Evolutionary conservation across 2,888 invertebrate genomes (phyloP).

Genomic region (Watsonalla binaria): DNA sequence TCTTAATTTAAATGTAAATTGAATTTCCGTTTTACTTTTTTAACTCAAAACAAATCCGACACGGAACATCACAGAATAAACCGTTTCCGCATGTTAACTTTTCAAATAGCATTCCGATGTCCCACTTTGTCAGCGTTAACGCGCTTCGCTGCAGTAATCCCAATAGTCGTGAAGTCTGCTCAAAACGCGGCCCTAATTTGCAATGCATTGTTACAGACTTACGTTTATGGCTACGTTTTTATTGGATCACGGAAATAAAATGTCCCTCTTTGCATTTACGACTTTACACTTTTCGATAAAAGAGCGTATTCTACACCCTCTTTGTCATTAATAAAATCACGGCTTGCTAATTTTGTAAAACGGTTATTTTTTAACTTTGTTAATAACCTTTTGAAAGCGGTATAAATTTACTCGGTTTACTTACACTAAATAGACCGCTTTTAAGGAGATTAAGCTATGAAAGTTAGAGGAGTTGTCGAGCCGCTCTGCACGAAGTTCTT

Average conservation of each 20-base stretch:
- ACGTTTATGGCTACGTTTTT: no score
- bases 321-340: no score
- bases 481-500: conserved; percentile 29
- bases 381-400: conserved; percentile 20
- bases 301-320: no score
- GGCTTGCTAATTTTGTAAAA: conserved; percentile 1
- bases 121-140: conserved; percentile 40
- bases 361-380: conserved; percentile 15
- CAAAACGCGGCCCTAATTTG: conserved; percentile 12
- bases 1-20: no score
- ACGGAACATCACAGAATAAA: conserved; percentile 19
- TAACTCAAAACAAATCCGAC: conserved; percentile 16
- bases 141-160: conserved; percentile 38
- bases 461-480: conserved; percentile 39
- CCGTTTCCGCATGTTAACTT: conserved; percentile 42
- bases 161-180: conserved; percentile 27
- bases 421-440: conserved; percentile 38
- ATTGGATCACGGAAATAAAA: no score
- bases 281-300: neutral
- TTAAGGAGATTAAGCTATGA: conserved; percentile 43
- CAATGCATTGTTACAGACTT: neutral
- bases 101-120: conserved; percentile 55
- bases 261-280: no score
- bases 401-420: conserved; percentile 27
- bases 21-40: no score